phyloP scores from a whole-genome alignment of 2,113 vertebrate species.

The Melierax canorus region DNA sequence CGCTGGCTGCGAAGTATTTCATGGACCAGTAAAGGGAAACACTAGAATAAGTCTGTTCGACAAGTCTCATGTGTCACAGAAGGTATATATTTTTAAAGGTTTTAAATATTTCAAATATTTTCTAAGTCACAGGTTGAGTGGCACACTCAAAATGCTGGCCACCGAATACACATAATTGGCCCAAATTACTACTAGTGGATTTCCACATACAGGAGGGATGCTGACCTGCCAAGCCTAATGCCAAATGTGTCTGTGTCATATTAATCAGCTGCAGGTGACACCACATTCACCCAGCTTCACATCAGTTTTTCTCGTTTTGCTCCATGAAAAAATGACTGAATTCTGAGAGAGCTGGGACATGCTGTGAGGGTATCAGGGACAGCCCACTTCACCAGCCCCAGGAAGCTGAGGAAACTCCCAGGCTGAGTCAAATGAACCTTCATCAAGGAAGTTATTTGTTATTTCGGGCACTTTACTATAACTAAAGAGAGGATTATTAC shows the following conservation, averaged over 20 bases:
- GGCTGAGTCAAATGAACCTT: neutral
- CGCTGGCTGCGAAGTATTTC: no score
- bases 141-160: neutral
- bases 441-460: neutral
- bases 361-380: neutral
- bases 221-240: neutral
- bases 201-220: neutral
- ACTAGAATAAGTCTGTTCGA: neutral
- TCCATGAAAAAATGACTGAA: neutral
- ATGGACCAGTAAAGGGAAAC: neutral
- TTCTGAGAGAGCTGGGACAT: neutral
- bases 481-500: neutral
- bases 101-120: neutral
- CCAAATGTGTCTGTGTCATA: neutral
- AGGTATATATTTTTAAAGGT: neutral
- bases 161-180: neutral
- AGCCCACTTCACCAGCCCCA: neutral
- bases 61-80: neutral
- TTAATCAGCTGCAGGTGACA: neutral
- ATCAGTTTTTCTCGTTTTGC: neutral
- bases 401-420: neutral
- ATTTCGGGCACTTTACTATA: neutral
- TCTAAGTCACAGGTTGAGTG: no score
- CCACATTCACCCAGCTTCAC: neutral
- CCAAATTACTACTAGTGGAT: no score